Evolutionary conservation across 2,797 vertebrate genomes (phyloP).

Genomic region (Varecia variegata): DNA sequence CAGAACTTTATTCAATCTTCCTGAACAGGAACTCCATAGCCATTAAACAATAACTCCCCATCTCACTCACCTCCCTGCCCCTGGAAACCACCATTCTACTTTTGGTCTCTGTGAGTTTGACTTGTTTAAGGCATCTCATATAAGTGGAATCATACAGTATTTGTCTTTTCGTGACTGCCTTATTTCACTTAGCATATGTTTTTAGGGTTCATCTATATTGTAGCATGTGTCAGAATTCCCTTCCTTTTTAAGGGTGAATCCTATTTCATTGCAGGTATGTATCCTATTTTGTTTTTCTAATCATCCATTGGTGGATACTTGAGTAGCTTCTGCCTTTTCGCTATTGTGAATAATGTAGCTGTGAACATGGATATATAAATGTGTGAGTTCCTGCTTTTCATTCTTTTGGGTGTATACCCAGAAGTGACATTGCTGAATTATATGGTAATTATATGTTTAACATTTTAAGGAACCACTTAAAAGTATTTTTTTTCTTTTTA

Average conservation of each 20-base stretch:
- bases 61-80: not conserved
- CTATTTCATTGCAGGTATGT: not conserved
- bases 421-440: not conserved
- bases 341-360: not conserved
- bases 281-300: not conserved
- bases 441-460: not conserved
- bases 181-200: not conserved
- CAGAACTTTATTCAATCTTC: not conserved
- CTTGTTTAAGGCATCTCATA: not conserved
- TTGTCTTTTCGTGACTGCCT: not conserved
- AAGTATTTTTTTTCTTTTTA: not conserved
- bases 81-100: not conserved
- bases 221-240: not conserved
- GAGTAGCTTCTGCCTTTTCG: not conserved
- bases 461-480: not conserved
- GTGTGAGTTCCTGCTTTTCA: not conserved
- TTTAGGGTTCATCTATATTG: not conserved
- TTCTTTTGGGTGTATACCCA: not conserved
- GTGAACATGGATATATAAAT: not conserved
- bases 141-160: not conserved
- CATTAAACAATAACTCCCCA: not conserved
- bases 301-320: not conserved
- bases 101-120: not conserved
- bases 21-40: not conserved
- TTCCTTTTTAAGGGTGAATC: not conserved